Percentiles rank a stretch among this genome's conserved stretches.
phyloP scores from a whole-genome alignment of 2,888 invertebrate genomes.

The Oligia latruncula region DNA sequence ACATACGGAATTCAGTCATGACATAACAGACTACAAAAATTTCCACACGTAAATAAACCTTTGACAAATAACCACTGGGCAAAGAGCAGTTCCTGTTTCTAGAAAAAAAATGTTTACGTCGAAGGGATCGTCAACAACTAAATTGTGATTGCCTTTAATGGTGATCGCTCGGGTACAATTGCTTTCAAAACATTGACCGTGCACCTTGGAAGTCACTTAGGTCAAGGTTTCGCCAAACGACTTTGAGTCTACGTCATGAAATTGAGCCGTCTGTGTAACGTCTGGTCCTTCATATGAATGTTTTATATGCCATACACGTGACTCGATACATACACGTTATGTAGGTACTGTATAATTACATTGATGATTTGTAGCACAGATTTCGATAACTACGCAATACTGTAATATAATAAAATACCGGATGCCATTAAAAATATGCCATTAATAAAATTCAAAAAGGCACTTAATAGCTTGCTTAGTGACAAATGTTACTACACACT shows the following conservation, averaged over 20 bases:
- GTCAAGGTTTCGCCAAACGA: constrained; percentile 48
- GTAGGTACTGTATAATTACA: constrained; percentile 29
- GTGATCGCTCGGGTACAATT: constrained; percentile 14
- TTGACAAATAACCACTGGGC: constrained; percentile 21
- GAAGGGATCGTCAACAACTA: constrained; percentile 34
- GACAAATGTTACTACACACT: too few relatives aligned
- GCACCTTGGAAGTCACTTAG: constrained; percentile 29
- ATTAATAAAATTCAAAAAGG: too few relatives aligned
- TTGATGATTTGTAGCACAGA: constrained; percentile 35
- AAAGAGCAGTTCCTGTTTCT: constrained; percentile 47
- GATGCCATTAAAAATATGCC: too few relatives aligned
- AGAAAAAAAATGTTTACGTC: constrained; percentile 6
- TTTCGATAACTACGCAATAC: constrained; percentile 58
- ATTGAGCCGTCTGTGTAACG: constrained; percentile 73
- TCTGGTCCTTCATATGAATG: constrained; percentile 66
- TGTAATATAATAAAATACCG: too few relatives aligned
- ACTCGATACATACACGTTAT: constrained; percentile 39
- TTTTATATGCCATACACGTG: constrained; percentile 61
- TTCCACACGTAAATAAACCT: constrained; percentile 54
- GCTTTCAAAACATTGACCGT: constrained; percentile 27
- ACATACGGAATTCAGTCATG: constrained; percentile 28
- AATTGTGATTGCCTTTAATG: constrained; percentile 37
- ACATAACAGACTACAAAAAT: constrained; percentile 30
- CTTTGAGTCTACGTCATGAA: constrained; percentile 57
- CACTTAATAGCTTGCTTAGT: too few relatives aligned